Conservation (phyloP, 2,113 vertebrate genomes). For the Synchiropus splendidus region DNA sequence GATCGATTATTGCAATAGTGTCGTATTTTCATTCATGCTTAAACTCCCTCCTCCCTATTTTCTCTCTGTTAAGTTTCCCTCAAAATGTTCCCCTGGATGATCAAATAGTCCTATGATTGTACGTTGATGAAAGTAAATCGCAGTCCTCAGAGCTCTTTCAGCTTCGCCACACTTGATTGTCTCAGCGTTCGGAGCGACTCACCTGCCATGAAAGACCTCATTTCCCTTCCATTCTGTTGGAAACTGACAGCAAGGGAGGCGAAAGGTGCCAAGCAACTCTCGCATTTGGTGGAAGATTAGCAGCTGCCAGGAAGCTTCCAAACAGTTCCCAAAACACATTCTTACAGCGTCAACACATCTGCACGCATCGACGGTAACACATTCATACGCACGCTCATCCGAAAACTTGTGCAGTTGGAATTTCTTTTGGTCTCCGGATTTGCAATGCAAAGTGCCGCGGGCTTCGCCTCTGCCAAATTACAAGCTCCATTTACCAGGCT, state of each 20-base stretch:
- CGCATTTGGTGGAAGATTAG: conserved; percentile 43
- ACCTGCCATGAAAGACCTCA: conserved; percentile 30
- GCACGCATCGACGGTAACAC: conserved; percentile 6
- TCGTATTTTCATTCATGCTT: too few species aligned
- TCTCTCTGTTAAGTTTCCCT: conserved; percentile 26
- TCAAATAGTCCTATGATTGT: conserved; percentile 44
- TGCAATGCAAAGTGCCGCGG: conserved; percentile 55
- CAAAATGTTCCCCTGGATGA: conserved; percentile 21
- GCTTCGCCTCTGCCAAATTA: conserved; percentile 61
- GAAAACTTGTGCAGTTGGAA: conserved; percentile 37
- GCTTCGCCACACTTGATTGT: conserved; percentile 41
- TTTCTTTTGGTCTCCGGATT: conserved; percentile 41
- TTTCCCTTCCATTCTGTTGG: conserved; percentile 40
- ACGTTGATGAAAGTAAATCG: conserved; percentile 51
- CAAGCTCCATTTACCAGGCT: conserved; percentile 66
- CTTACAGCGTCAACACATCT: conserved; percentile 4
- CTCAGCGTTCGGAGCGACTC: conserved; percentile 24
- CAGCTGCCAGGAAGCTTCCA: conserved; percentile 37
- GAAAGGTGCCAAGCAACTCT: conserved; percentile 19
- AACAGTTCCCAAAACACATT: conserved; percentile 7
- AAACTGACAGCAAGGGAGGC: conserved; percentile 37
- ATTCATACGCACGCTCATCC: conserved; percentile 2
- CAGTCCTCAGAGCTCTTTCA: conserved; percentile 39
- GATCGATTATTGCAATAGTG: too few species aligned
- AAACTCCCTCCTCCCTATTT: conserved; percentile 17